These are phyloP conservation scores for Steatocranus sp. DNA, from an alignment of 2,797 vertebrate genomes.

Conservation along the genomic window DNA sequence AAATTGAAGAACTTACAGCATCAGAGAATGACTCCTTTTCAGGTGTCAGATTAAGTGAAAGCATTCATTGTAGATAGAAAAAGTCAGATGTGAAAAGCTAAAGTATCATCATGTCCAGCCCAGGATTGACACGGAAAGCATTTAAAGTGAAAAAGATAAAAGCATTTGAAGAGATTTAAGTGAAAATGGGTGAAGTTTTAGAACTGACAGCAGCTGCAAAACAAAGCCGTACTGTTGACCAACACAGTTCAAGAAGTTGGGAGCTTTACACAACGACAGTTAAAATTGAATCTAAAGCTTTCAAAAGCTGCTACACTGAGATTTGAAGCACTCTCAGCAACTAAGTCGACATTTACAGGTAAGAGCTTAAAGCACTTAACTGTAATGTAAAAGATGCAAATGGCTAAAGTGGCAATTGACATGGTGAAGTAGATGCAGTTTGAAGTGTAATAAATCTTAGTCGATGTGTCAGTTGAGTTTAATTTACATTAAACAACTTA, in stretches of 20 bases:
- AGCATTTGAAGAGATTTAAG: not conserved
- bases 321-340: not conserved
- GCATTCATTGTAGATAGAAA: not conserved
- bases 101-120: fast-evolving
- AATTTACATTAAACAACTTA: not conserved
- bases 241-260: not conserved
- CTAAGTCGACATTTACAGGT: not conserved
- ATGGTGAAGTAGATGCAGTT: not conserved
- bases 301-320: not conserved
- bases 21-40: not conserved
- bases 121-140: not conserved
- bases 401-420: not conserved
- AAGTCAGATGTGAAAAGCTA: not conserved
- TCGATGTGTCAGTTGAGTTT: not conserved
- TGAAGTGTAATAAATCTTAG: not conserved
- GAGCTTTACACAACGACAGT: not conserved
- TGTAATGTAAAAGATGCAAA: not conserved
- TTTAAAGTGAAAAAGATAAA: not conserved
- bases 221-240: fast-evolving
- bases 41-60: not conserved
- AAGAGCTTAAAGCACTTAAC: not conserved
- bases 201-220: not conserved
- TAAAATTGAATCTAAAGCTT: not conserved
- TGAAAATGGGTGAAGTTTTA: not conserved
- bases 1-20: not conserved